These are phyloP conservation scores for Labia minor DNA, from an alignment of 2,888 invertebrate species.

Conservation along the genomic window DNA sequence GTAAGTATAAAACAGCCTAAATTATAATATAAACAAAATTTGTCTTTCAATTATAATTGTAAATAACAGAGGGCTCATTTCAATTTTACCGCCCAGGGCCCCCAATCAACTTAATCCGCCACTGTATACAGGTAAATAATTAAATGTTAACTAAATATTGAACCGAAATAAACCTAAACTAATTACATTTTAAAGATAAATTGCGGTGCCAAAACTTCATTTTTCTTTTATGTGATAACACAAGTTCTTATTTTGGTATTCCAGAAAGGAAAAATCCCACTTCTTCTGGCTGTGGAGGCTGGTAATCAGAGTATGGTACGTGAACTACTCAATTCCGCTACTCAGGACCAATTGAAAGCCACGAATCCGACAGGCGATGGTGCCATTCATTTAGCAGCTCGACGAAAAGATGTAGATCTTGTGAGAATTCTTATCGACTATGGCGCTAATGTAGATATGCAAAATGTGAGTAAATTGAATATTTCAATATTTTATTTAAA, in stretches of 20 bases:
- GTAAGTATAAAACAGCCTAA: too few species aligned
- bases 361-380: conserved; percentile 81
- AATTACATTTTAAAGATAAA: too few species aligned
- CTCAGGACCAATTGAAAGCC: conserved; percentile 77
- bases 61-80: too few species aligned
- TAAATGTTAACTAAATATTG: too few species aligned
- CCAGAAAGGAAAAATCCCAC: conserved; percentile 86
- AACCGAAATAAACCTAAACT: too few species aligned
- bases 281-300: conserved; percentile 86
- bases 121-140: too few species aligned
- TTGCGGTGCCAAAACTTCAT: too few species aligned
- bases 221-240: not conserved
- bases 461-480: conserved; percentile 71
- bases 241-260: too few species aligned
- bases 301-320: conserved; percentile 93
- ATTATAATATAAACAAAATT: too few species aligned
- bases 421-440: conserved; percentile 84
- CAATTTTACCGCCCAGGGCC: too few species aligned
- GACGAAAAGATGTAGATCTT: conserved; percentile 86
- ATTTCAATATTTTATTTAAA: not conserved
- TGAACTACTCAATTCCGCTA: conserved; percentile 78
- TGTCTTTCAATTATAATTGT: too few species aligned
- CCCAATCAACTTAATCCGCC: too few species aligned
- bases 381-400: conserved; percentile 88
- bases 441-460: conserved; percentile 81